Conservation (phyloP, 2,888 invertebrate genomes). For the Archips xylosteana region DNA sequence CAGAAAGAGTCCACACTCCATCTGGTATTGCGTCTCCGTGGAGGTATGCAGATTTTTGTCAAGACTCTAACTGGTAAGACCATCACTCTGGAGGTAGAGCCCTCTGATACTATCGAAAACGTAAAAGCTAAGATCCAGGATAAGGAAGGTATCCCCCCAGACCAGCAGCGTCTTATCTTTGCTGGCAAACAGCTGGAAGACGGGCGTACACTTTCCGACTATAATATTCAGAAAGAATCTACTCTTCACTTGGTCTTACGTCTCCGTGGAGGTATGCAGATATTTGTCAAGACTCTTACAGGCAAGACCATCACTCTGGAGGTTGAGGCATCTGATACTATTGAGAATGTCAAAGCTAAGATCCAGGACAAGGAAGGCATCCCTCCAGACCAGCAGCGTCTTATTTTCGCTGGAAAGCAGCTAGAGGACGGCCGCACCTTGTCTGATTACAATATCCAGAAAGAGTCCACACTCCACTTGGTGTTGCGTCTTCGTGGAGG, state of each 20-base stretch:
- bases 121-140: constrained; percentile 73
- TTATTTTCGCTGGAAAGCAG: constrained; percentile 70
- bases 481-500: constrained; percentile 68
- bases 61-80: constrained; percentile 70
- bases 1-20: constrained; percentile 75
- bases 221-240: constrained; percentile 71
- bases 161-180: constrained; percentile 68
- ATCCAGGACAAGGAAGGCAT: constrained; percentile 75
- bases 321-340: constrained; percentile 71
- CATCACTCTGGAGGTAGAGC: constrained; percentile 67
- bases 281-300: constrained; percentile 68
- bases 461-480: constrained; percentile 66
- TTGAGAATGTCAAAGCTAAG: constrained; percentile 75
- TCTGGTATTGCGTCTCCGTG: constrained; percentile 68
- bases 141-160: constrained; percentile 71
- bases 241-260: constrained; percentile 66
- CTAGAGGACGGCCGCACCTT: constrained; percentile 68
- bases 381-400: constrained; percentile 70
- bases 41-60: constrained; percentile 73
- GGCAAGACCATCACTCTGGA: constrained; percentile 69
- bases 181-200: constrained; percentile 72
- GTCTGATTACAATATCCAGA: constrained; percentile 70
- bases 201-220: constrained; percentile 68
- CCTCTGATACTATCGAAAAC: constrained; percentile 70
- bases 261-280: constrained; percentile 72